These are phyloP conservation scores for Argyrosomus regius DNA, from an alignment of 2,797 vertebrate genomes.

Conservation along the genomic window DNA sequence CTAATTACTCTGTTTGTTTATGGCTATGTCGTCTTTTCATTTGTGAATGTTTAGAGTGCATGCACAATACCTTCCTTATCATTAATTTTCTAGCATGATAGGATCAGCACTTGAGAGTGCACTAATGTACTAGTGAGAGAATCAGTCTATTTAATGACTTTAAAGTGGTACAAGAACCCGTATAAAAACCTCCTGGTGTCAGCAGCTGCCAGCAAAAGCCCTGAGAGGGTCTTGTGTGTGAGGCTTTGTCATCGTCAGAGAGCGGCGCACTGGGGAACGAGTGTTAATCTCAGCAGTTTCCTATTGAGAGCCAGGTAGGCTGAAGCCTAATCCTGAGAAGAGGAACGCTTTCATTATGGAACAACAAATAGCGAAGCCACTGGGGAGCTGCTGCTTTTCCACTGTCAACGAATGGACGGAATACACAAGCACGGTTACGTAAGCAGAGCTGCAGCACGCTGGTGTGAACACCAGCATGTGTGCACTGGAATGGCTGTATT, in stretches of 20 bases:
- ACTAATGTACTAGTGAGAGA: conserved; percentile 23
- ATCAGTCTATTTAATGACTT: conserved; percentile 42
- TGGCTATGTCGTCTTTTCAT: conserved; percentile 2
- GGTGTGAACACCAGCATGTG: conserved; percentile 43
- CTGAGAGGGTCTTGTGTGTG: conserved; percentile 50
- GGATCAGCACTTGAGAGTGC: conserved; percentile 23
- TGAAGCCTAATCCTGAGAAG: conserved; percentile 64
- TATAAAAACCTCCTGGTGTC: conserved; percentile 46
- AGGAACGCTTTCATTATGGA: conserved; percentile 73
- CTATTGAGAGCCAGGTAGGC: conserved; percentile 68
- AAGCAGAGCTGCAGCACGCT: conserved; percentile 59
- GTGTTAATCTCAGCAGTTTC: conserved; percentile 73
- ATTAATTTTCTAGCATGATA: conserved; percentile 32
- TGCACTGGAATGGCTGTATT: conserved; percentile 35
- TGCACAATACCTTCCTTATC: conserved; percentile 1
- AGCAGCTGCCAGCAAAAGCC: conserved; percentile 60
- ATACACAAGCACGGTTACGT: conserved; percentile 64
- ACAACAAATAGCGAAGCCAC: conserved; percentile 63
- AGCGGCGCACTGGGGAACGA: conserved; percentile 43
- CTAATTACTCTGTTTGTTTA: conserved; percentile 30
- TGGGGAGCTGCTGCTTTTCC: conserved; percentile 60
- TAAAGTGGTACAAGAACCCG: conserved; percentile 39
- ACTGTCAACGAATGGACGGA: conserved; percentile 48
- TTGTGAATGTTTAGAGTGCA: conserved; percentile 17
- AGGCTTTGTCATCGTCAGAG: conserved; percentile 61